Base-by-base conservation (phyloP, 2,113 vertebrate species). In the Synodontis membranacea region DNA sequence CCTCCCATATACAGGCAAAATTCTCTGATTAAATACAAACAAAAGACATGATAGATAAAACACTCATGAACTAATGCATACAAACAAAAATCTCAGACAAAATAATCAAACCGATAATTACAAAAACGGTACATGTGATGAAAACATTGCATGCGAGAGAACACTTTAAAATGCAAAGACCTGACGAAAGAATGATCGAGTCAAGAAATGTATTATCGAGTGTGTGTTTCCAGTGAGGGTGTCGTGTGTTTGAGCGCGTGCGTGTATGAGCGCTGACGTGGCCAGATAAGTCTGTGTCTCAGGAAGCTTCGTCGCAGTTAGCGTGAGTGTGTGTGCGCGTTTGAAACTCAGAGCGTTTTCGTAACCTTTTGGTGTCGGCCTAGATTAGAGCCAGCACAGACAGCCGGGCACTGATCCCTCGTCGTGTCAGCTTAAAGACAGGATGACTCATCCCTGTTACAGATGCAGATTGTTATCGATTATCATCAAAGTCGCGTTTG, bases 401-500 rank as follows among this genome's bases (percentile, higher is more conserved):
- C 48, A 44, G 37, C 37, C 76, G 23, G 39, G 23, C 87, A 88
- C 68, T 52, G 78, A 85, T 83, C 83, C 64, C 62, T 52, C 80
- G 83, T 79, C 31, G 39, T 78, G 48, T 79, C 60, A 37, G 84
- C 64, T 60, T 48, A 68, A 85, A 76, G 70, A 68, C 66, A 80
- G 31, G 44, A 76, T 72, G 48, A 70, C 66, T 56, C 81, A 76
- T 70, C 34, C 50, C 58, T 58, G 60, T 86, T 48, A 44, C 75
- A 72, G 62, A 84, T 56, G 21, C 74, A 68, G 68, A 89, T 75
- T 83, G 50, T 52, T 83, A 86, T 84, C 83, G 85, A 89, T 84
- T 81, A 48, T 66, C 54, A 23, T 83, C 50, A 82, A 85, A 78
- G 54, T 75, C 79, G 52, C 48, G 34, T 68, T 82, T 80, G 68